These are phyloP conservation scores for Siphlonurus alternatus DNA, from an alignment of 2,888 invertebrate genomes.

Conservation along the genomic window DNA sequence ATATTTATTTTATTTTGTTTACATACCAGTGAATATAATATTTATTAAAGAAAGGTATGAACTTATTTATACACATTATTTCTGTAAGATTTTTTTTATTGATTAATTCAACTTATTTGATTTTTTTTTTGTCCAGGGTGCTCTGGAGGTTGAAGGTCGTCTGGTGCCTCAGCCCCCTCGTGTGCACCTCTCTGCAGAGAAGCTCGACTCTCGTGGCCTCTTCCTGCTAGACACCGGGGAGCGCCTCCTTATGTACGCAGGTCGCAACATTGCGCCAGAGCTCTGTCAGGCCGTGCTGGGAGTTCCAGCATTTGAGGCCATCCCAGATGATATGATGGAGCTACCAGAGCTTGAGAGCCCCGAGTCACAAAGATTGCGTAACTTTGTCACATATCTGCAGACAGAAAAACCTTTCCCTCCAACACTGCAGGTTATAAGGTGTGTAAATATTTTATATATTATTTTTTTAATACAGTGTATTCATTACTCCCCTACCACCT, in stretches of 20 bases:
- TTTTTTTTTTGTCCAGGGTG: too few species aligned
- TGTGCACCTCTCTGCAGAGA: conserved; percentile 64
- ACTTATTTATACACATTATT: background rate
- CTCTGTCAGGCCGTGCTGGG: conserved; percentile 67
- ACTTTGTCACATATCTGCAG: conserved; percentile 67
- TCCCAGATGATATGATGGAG: conserved; percentile 54
- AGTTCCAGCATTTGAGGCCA: conserved; percentile 48
- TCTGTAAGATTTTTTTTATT: conserved; percentile 7
- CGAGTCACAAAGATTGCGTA: conserved; percentile 55
- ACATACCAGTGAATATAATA: conserved; percentile 35
- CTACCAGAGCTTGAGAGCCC: conserved; percentile 61
- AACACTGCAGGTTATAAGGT: conserved; percentile 68
- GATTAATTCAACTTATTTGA: too few species aligned
- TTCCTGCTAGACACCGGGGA: conserved; percentile 84
- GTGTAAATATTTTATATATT: too few species aligned
- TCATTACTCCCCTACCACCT: conserved; percentile 3
- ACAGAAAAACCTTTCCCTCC: conserved; percentile 68
- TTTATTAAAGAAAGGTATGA: conserved; percentile 2
- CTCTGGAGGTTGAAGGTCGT: conserved; percentile 12
- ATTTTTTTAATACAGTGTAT: conserved; percentile 6
- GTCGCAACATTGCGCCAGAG: conserved; percentile 54
- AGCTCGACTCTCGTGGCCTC: conserved; percentile 59
- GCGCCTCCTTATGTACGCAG: conserved; percentile 65
- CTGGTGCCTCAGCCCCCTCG: conserved; percentile 41
- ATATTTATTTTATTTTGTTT: conserved; percentile 3